A percentile compares a stretch with the other conserved stretches of the same genome.
phyloP scores from a whole-genome alignment of 2,888 invertebrate genomes.

The Opisthograptis luteolata region DNA sequence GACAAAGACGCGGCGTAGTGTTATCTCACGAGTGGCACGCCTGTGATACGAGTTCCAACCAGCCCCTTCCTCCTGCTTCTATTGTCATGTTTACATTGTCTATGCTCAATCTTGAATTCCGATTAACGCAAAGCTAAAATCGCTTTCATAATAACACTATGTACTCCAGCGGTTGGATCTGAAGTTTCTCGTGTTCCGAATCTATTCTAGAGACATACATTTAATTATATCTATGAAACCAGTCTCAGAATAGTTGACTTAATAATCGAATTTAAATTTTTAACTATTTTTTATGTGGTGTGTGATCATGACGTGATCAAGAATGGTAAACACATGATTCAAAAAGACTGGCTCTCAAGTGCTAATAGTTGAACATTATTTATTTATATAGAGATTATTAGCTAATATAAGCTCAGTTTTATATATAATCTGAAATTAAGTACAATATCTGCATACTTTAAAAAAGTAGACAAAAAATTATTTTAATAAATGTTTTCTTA shows the following conservation, averaged over 20 bases:
- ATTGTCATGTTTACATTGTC: conserved; percentile 83
- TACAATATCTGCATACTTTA: no score
- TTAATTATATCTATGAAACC: conserved; percentile 11
- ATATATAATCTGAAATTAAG: no score
- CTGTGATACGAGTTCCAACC: conserved; percentile 72
- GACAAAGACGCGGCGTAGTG: conserved; percentile 74
- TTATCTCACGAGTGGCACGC: conserved; percentile 80
- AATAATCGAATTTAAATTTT: no score
- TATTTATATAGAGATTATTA: no score
- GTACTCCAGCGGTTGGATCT: conserved; percentile 37
- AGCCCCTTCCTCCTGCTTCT: conserved; percentile 65
- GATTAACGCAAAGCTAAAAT: conserved; percentile 71
- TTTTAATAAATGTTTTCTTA: no score
- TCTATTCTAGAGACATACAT: conserved; percentile 12
- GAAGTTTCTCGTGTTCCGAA: conserved; percentile 31
- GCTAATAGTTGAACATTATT: no score
- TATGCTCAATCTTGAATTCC: conserved; percentile 79
- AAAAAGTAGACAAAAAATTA: no score
- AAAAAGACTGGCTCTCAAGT: no score
- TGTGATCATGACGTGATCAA: no score
- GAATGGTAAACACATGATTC: no score
- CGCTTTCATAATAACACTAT: conserved; percentile 50
- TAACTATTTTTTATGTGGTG: no score
- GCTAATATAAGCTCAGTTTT: no score
- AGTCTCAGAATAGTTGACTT: not conserved